These are phyloP conservation scores for Helicoverpa assulta DNA, from an alignment of 2,888 invertebrate genomes.

Conservation along the genomic window DNA sequence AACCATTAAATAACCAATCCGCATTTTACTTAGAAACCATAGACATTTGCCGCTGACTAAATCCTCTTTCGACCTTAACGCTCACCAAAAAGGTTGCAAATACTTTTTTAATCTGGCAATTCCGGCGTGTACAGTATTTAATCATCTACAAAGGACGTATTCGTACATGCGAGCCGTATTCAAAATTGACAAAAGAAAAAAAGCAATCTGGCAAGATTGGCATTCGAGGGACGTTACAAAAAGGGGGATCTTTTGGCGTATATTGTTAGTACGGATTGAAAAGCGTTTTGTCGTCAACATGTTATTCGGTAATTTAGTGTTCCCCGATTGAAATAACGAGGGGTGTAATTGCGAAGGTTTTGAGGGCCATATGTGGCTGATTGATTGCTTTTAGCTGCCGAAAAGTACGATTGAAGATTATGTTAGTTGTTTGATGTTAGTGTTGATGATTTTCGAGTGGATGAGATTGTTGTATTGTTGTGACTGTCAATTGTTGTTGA, in stretches of 20 bases:
- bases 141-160: slow-evolving; percentile 87
- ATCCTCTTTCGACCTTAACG: slow-evolving; percentile 60
- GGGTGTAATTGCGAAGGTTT: slow-evolving; percentile 84
- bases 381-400: slow-evolving; percentile 81
- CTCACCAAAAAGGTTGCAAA: slow-evolving; percentile 67
- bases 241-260: slow-evolving; percentile 70
- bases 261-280: slow-evolving; percentile 87
- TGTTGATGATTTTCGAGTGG: slow-evolving; percentile 50
- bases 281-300: slow-evolving; percentile 89
- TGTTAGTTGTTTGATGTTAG: slow-evolving; percentile 55
- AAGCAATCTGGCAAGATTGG: slow-evolving; percentile 90
- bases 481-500: slow-evolving; percentile 2
- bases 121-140: slow-evolving; percentile 82
- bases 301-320: slow-evolving; percentile 90
- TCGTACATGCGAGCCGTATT: slow-evolving; percentile 86
- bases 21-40: slow-evolving; percentile 72
- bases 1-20: slow-evolving; percentile 90
- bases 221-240: slow-evolving; percentile 83
- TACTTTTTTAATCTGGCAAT: slow-evolving; percentile 64
- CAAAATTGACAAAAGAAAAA: slow-evolving; percentile 90
- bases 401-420: slow-evolving; percentile 60
- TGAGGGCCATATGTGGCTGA: slow-evolving; percentile 81
- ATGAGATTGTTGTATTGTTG: slow-evolving; percentile 34
- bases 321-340: slow-evolving; percentile 84
- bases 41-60: slow-evolving; percentile 46